Conservation (phyloP, 2,113 vertebrate species). For the Lagopus muta region DNA sequence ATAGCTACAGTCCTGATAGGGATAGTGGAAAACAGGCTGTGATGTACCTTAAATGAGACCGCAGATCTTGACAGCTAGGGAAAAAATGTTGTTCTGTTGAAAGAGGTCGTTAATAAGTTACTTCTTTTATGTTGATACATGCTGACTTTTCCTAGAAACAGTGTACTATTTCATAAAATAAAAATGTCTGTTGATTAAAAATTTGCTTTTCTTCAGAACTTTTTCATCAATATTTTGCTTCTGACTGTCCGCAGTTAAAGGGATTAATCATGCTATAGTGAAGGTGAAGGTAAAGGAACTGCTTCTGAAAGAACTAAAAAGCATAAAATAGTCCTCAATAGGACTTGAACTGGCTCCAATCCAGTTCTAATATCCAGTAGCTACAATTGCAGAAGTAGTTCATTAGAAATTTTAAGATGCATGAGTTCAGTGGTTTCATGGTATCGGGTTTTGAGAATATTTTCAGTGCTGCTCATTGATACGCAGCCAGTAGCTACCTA, state of each 20-base stretch:
- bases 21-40: not conserved
- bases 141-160: not conserved
- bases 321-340: not conserved
- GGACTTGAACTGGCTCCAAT: not conserved
- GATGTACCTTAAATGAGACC: not conserved
- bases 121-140: not conserved
- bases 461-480: not conserved
- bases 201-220: not conserved
- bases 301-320: not conserved
- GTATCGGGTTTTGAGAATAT: not conserved
- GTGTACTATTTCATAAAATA: slow-evolving; percentile 12
- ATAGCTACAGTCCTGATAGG: not conserved
- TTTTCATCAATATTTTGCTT: not conserved
- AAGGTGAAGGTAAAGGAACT: not conserved
- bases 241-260: not conserved
- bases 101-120: not conserved
- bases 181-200: not conserved
- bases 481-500: not conserved
- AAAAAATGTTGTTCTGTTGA: not conserved
- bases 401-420: not conserved
- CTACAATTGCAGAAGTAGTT: not conserved
- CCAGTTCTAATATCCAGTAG: not conserved
- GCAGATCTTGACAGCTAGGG: not conserved
- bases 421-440: not conserved
- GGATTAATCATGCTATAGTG: not conserved